Base-by-base conservation (phyloP, 2,888 invertebrate species). In the Lasius platythorax region DNA sequence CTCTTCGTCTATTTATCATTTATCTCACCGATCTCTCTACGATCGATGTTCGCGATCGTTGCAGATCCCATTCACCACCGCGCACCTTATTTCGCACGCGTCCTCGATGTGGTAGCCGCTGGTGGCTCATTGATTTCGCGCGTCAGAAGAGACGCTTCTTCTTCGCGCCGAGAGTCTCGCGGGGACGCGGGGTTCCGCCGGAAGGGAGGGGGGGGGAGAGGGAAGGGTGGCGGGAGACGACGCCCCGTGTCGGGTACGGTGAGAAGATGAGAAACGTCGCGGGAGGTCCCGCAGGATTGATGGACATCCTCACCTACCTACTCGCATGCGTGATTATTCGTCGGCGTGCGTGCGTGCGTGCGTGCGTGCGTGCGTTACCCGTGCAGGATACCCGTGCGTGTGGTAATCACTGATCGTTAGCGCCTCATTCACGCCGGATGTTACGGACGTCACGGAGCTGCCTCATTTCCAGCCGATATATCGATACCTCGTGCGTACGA, bases 221-320 rank as follows among this genome's bases (percentile, higher is more conserved):
- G 4, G 46, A 12, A 12, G 18, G 43, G 63, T 73, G 76, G 82
- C 63, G 64, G 33, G 81, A 82, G 66, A 66, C 64, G 83, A 83
- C 67, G 67, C 83, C 78, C 79, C 79, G 56, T 73, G 89, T 82
- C 84, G 86, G 63, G 74, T 43, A 30, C 87, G 92, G 93, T 89
- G 92, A 93, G 93, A 92, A 93, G 93, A 94, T 93, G 94, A 94
- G 93, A 92, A 93, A 92, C 94, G 90, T 94, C 92, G 94, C 93
- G 94, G 94, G 94, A 94, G 94, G 94, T 94, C 94, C 84, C 84
- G 83, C 90, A 86, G 91, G 93, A 94, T 94, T 94, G 94, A 94
- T 94, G 94, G 93, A 94, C 92, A 92, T 92, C 91, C 92, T 91
- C 91, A 91, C 92, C 91, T 90, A 73, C 28, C 58, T 53, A 90